Conservation (phyloP, 2,113 vertebrate genomes). For the Actenoides lindsayi region DNA sequence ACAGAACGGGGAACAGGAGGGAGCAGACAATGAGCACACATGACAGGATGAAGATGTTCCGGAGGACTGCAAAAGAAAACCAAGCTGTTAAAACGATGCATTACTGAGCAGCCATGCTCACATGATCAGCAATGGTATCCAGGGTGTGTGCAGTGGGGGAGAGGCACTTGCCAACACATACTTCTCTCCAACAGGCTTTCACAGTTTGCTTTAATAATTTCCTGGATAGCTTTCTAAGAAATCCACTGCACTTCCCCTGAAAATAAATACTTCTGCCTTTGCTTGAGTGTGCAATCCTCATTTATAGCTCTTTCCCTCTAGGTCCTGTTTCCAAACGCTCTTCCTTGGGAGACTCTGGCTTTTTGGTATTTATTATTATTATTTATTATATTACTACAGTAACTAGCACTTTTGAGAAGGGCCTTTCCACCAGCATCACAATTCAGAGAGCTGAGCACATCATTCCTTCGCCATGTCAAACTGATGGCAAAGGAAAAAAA, state of each 20-base stretch:
- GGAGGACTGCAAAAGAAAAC: conserved; percentile 81
- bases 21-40: conserved; percentile 91
- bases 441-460: neutral
- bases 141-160: neutral
- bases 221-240: neutral
- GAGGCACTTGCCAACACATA: neutral
- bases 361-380: neutral
- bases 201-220: neutral
- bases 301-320: neutral
- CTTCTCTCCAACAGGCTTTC: neutral
- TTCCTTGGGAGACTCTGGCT: neutral
- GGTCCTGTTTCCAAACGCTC: neutral
- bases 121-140: neutral
- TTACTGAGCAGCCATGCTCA: neutral
- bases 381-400: neutral
- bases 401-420: neutral
- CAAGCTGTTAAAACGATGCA: neutral
- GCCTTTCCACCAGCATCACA: neutral
- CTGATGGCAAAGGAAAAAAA: neutral
- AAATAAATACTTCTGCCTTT: neutral
- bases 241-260: neutral
- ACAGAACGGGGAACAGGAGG: conserved; percentile 94
- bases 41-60: conserved; percentile 94
- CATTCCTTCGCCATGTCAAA: neutral
- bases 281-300: neutral